Percentiles rank a stretch among this genome's conserved stretches.
These are phyloP conservation scores for Polypedilum vanderplanki DNA, from an alignment of 1,140 invertebrate species.

Conservation along the genomic window DNA sequence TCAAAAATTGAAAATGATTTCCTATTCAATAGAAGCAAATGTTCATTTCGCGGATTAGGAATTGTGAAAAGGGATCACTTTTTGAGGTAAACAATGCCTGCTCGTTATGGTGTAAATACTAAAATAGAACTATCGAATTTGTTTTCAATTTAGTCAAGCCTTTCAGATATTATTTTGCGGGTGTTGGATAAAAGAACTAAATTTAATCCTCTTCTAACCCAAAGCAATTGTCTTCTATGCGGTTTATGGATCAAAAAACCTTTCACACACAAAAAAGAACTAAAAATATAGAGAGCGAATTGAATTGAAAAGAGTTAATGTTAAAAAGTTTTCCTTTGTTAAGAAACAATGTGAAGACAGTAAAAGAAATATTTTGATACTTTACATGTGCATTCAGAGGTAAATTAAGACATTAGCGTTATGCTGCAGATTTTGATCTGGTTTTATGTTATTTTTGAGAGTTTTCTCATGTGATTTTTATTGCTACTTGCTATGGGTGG, in stretches of 20 bases:
- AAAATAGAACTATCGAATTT: slow-evolving; percentile 23
- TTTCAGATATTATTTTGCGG: slow-evolving; percentile 15
- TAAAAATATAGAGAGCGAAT: not conserved
- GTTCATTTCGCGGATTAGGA: slow-evolving; percentile 23
- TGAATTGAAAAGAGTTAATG: not conserved
- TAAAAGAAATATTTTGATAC: slow-evolving; percentile 25
- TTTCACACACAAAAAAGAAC: not conserved
- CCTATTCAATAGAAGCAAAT: not conserved
- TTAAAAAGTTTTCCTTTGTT: slow-evolving; percentile 2
- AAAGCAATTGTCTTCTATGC: not conserved
- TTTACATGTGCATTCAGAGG: not conserved
- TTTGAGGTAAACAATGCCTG: slow-evolving; percentile 15
- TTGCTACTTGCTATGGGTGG: too few species aligned
- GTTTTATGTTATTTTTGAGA: too few species aligned
- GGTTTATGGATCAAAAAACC: slow-evolving; percentile 21
- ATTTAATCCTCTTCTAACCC: not conserved
- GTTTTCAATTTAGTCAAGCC: slow-evolving; percentile 1
- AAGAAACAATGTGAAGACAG: not conserved
- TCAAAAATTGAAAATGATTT: too few species aligned
- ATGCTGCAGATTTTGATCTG: too few species aligned
- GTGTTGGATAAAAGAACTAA: slow-evolving; percentile 4
- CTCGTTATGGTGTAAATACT: not conserved
- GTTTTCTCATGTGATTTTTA: too few species aligned
- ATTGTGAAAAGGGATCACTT: slow-evolving; percentile 24
- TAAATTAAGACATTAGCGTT: not conserved